Evolutionary conservation across 2,888 invertebrate genomes (phyloP), one percentile per base, ranked within the genome.

Genomic region (Parnassius glacialis): DNA sequence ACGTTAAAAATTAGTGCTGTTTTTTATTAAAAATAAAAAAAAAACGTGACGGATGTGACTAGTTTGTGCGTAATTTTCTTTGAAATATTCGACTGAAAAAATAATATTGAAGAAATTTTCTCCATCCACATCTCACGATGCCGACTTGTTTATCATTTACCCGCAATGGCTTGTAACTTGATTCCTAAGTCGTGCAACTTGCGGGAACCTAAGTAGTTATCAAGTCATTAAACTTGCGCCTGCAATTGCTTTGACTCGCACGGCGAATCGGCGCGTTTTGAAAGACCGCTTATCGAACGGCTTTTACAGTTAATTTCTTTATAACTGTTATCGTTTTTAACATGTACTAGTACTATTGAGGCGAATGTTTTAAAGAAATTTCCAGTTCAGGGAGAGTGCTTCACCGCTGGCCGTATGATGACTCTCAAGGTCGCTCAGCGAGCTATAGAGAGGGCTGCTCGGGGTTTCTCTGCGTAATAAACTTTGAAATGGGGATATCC

Each of bases 71-170:
- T 2, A 20, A 20, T 20, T 20, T 20, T 20, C 20, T 20, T 20
- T 20, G 2, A 20, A 20, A 20, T 20, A 20, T 20, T 20, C 20
- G 20, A 20, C 20, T 20, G 20, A 20, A 20, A 20, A 20, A 20
- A 20, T 20, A 20, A 48, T 48, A 48, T n/a, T 16, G n/a, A 20
- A 25, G 11, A 9, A 25, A 34, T 34, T 52, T 12, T 34, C 16
- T 9, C 11, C 13, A 13, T 11, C 16, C 42, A 2, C 10, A 42
- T 16, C 16, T 42, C 12, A 12, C 20, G 12, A 12, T 11, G 45
- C 20, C 42, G 48, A 52, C n/a, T 52, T 44, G 58, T 52, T 44
- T n/a, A 58, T 51, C 16, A 43, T 57, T 57, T 51, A 57, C 48
- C 25, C 51, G 57, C 10, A 45, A n/a, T 12, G 20, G 20, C 16